Evolutionary conservation across 1,140 invertebrate species (phyloP).

Genomic region (Meloidogyne floridensis): DNA sequence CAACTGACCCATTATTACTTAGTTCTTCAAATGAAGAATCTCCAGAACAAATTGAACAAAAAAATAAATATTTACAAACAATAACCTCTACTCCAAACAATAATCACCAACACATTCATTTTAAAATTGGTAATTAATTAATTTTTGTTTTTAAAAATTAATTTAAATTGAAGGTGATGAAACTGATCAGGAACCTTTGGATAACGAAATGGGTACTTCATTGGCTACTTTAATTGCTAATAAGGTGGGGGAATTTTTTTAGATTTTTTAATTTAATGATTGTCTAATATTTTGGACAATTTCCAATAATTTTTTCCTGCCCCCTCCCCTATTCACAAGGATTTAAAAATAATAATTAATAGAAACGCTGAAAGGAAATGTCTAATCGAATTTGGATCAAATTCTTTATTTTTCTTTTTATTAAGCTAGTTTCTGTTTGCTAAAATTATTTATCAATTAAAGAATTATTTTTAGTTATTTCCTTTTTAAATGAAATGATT

Average conservation of each 20-base stretch:
- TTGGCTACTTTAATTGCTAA: slow-evolving; percentile 11
- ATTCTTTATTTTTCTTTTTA: neutral
- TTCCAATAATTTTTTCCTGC: too few relatives aligned
- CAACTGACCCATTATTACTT: slow-evolving; percentile 9
- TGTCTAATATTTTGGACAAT: too few relatives aligned
- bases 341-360: too few relatives aligned
- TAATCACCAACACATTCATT: slow-evolving; percentile 1
- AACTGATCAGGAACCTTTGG: neutral
- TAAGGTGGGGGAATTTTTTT: neutral
- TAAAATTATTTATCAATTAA: too few relatives aligned
- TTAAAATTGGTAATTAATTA: neutral
- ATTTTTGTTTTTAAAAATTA: neutral
- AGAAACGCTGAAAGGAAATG: neutral
- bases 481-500: too few relatives aligned
- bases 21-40: slow-evolving; percentile 6
- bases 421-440: too few relatives aligned
- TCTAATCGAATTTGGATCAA: slow-evolving; percentile 5
- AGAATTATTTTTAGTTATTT: too few relatives aligned
- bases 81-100: neutral
- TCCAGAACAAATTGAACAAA: neutral
- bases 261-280: too few relatives aligned
- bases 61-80: neutral
- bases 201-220: neutral
- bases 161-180: neutral
- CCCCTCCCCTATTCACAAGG: too few relatives aligned